Evolutionary conservation across 2,888 invertebrate genomes (phyloP).

Genomic region (Caenorhabditis sp.): DNA sequence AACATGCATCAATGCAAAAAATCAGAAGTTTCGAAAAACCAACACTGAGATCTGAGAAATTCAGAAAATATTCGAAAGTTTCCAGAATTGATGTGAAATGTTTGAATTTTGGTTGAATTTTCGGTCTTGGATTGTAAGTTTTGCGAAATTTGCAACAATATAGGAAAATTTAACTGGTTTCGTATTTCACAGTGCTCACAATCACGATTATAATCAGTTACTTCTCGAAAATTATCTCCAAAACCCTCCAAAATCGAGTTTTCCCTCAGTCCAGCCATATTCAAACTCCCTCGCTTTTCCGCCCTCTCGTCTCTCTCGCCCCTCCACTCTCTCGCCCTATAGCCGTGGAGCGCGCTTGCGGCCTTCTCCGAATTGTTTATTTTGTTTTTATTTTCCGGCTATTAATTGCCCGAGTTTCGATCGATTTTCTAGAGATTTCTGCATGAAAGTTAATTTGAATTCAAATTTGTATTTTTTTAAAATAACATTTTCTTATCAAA

Average conservation of each 20-base stretch:
- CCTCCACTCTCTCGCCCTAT: conserved; percentile 3
- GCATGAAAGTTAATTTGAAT: background rate
- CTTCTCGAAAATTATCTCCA: background rate
- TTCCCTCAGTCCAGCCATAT: background rate
- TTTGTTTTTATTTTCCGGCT: conserved; percentile 2
- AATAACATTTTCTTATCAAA: background rate
- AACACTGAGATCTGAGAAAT: no score
- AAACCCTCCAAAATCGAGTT: background rate
- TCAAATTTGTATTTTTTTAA: background rate
- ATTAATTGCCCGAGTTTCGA: background rate
- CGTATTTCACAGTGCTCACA: no score
- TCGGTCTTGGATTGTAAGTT: no score
- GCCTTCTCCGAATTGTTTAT: background rate
- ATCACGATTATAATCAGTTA: no score
- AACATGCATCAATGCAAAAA: no score
- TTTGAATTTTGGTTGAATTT: no score
- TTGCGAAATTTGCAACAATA: no score
- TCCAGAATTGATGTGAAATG: no score
- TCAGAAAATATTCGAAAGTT: no score
- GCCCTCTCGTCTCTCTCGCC: background rate
- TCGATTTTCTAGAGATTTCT: background rate
- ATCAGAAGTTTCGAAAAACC: no score
- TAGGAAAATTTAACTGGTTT: no score
- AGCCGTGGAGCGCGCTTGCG: conserved; percentile 18
- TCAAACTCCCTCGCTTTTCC: conserved; percentile 9